Base-by-base conservation (phyloP, 2,888 invertebrate genomes). In the Drosophila sordidula region DNA sequence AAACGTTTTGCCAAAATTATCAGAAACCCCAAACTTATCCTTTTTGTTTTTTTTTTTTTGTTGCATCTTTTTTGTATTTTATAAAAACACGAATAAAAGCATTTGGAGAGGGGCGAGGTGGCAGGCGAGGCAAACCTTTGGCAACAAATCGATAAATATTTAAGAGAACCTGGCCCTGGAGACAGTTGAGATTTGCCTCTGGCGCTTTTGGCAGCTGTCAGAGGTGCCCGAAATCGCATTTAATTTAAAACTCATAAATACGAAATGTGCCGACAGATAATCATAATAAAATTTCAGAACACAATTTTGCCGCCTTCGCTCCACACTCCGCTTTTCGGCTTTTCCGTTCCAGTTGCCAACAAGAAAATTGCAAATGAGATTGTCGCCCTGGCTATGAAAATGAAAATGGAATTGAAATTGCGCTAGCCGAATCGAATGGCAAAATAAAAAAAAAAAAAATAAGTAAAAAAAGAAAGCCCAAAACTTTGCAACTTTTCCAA, bases 241-340 rank as follows among this genome's bases (percentile, higher is more conserved):
- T 84, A 76, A 89, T 88, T 88, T 89, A 75, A 86, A 89, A 87
- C 86, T 82, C 87, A 88, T 88, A 87, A 89, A 88, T 88, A 87
- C 78, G 71, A 88, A 88, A 89, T 88, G 84, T 63, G 64, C 65
- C 59, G 59, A 65, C 69, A 55, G 73, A 84, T 87, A 81, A 85
- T 79, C 78, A 87, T 85, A 85, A 85, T 85, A 82, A 78, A 87
- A 78, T 79, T 77, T 78, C 67, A 55, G 68, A 44, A 41, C 55
- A 75, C 73, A 75, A 70, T 71, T 77, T 79, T 29, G 9, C 29
- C 29, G 9, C 9, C 29, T 9, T 29, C 29, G 29, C 9, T 29
- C 29, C 29, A 9, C 29, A 8, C 29, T 9, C 29, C 29, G 29
- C 9, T 29, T 8, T 3, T 3, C 29, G 29, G 29, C 9, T 4